Base-by-base conservation (phyloP, 2,113 vertebrate species). In the Pteruthius melanotis region DNA sequence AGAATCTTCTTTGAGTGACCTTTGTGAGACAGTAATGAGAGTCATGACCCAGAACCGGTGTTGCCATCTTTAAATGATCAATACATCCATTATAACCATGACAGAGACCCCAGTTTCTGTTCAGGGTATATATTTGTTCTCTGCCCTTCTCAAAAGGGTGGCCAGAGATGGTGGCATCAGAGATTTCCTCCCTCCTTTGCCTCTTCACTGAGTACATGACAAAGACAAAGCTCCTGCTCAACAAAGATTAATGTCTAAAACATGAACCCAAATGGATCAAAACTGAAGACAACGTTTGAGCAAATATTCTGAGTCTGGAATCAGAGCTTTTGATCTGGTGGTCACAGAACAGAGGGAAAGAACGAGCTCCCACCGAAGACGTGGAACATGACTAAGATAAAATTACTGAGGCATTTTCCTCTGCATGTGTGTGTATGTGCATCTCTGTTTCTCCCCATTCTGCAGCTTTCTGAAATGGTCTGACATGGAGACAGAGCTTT, bases 401-500 rank as follows among this genome's bases (percentile, higher is more conserved):
- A 91, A 74, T 54, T 23, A 7, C 33, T 24, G 71, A 21, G 68
- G 9, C 70, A 22, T 83, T 94, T 91, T 37, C 83, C n/a, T 42
- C 84, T 87, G 37, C 19, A 0, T 39, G 15, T 57, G 66, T 79
- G 47, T 74, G 5, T 18, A 5, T 6, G 24, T 52, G n/a, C 70
- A 69, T 39, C 89, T 93, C 54, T 59, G 3, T 85, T 85, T 59
- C 87, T 86, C 74, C 83, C 15, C 75, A 12, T 57, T 68, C 54
- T 85, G 80, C 80, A 83, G 64, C 16, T 0, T 42, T 82, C 89
- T 93, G 87, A 78, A 95, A 77, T 24, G 68, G 30, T 77, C 31
- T 86, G 93, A 93, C 65, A 95, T 56, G 72, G 80, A 96, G 83
- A 77, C 59, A 83, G 94, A 95, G 90, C 96, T 80, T 74, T 87